Percentiles rank a stretch among this genome's conserved stretches.
Conservation (phyloP, 2,888 invertebrate species). For the Arctia plantaginis region DNA sequence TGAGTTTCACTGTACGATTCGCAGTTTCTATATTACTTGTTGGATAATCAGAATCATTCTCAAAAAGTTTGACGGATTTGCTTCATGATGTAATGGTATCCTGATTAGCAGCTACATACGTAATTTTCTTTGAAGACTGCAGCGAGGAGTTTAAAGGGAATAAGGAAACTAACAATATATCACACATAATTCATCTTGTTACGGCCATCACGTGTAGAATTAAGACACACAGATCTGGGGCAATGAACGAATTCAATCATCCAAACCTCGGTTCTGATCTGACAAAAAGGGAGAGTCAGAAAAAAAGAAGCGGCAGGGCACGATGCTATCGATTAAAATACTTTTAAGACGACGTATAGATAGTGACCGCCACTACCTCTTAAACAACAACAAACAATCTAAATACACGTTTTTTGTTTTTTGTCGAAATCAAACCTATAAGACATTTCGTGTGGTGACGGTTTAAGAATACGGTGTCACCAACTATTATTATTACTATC, state of each 20-base stretch:
- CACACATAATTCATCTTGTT: background rate
- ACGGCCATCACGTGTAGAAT: background rate
- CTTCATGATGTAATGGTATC: too few relatives aligned
- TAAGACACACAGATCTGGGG: conserved; percentile 24
- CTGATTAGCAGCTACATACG: too few relatives aligned
- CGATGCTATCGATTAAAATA: background rate
- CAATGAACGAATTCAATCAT: conserved; percentile 52
- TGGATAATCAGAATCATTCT: too few relatives aligned
- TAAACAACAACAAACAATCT: too few relatives aligned
- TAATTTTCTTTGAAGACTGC: background rate
- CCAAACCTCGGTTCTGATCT: conserved; percentile 16
- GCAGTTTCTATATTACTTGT: too few relatives aligned
- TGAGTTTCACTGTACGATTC: too few relatives aligned
- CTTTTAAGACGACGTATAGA: background rate
- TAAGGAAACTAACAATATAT: background rate
- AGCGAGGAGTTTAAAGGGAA: background rate
- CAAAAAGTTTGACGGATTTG: too few relatives aligned
- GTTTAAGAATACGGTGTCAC: too few relatives aligned
- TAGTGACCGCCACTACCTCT: background rate
- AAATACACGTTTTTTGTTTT: background rate
- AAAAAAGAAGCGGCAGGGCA: background rate
- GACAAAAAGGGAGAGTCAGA: conserved; percentile 5
- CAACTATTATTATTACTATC: too few relatives aligned
- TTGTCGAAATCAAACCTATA: background rate
- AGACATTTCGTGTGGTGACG: background rate